phyloP scores from a whole-genome alignment of 1,140 invertebrate species.

The Oscheius sp. region DNA sequence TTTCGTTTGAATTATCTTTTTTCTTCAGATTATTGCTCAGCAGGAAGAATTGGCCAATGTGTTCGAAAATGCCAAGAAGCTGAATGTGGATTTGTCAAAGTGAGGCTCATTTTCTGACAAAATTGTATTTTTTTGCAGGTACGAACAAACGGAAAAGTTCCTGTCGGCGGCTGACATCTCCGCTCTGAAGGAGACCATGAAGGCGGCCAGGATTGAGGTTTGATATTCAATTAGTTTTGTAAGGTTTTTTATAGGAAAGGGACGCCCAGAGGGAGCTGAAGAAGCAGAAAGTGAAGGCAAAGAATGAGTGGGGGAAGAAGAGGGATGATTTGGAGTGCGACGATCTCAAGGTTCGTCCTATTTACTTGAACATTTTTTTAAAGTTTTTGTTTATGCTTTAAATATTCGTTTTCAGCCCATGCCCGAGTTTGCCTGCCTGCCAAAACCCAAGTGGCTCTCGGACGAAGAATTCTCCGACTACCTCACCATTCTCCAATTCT shows the following conservation, averaged over 20 bases:
- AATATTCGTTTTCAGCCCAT: slow-evolving; percentile 13
- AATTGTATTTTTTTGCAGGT: neutral
- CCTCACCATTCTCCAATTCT: slow-evolving; percentile 32
- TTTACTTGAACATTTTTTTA: neutral
- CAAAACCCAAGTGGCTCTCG: slow-evolving; percentile 28
- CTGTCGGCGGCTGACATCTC: neutral
- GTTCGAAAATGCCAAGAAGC: slow-evolving; percentile 8
- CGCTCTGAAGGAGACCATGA: neutral
- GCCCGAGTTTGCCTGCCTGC: slow-evolving; percentile 17
- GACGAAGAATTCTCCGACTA: slow-evolving; percentile 34
- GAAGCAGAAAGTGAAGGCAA: slow-evolving; percentile 10
- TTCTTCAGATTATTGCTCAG: slow-evolving; percentile 5
- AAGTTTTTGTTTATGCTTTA: neutral
- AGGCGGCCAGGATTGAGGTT: slow-evolving; percentile 1
- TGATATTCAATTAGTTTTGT: neutral
- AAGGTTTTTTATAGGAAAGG: neutral
- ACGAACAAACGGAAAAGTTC: slow-evolving; percentile 7
- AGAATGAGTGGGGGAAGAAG: slow-evolving; percentile 27
- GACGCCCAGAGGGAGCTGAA: slow-evolving; percentile 3
- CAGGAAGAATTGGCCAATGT: slow-evolving; percentile 11
- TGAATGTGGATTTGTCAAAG: slow-evolving; percentile 6
- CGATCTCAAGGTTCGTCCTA: slow-evolving; percentile 32
- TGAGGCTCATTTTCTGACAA: neutral
- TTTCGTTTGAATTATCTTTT: neutral
- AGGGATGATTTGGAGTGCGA: slow-evolving; percentile 39